Conservation (phyloP, 2,797 vertebrate genomes). For the Molossus molossus region DNA sequence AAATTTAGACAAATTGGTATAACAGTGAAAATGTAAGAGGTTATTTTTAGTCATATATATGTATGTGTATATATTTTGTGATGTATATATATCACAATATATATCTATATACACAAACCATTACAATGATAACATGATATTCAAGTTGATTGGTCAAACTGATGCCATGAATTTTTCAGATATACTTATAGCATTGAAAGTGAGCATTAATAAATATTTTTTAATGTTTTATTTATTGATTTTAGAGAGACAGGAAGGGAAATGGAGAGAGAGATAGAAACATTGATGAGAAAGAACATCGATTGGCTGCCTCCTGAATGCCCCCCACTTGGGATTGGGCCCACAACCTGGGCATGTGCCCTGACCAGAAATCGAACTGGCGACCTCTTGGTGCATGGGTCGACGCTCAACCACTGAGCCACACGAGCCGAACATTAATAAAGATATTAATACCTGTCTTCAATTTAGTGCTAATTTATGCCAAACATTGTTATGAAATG, state of each 20-base stretch:
- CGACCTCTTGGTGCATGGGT: no score
- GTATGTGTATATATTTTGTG: background rate
- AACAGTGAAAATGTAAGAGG: background rate
- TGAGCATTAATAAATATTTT: background rate
- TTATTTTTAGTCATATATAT: background rate
- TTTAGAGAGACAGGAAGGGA: no score
- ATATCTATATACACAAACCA: background rate
- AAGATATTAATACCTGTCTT: background rate
- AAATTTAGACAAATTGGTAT: background rate
- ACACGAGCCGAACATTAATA: background rate
- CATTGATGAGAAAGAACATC: no score
- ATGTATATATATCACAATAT: background rate
- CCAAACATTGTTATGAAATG: background rate
- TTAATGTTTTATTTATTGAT: no score
- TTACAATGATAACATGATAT: background rate
- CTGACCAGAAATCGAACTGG: no score
- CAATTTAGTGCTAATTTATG: slow-evolving; percentile 15
- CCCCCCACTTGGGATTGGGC: no score
- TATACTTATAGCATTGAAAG: background rate
- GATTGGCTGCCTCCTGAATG: no score
- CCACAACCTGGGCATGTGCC: no score
- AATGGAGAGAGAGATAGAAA: no score
- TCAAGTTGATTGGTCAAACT: background rate
- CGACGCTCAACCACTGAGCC: no score
- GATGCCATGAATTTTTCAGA: background rate